These are phyloP conservation scores for Melolontha melolontha DNA, from an alignment of 2,888 invertebrate species.

Conservation along the genomic window DNA sequence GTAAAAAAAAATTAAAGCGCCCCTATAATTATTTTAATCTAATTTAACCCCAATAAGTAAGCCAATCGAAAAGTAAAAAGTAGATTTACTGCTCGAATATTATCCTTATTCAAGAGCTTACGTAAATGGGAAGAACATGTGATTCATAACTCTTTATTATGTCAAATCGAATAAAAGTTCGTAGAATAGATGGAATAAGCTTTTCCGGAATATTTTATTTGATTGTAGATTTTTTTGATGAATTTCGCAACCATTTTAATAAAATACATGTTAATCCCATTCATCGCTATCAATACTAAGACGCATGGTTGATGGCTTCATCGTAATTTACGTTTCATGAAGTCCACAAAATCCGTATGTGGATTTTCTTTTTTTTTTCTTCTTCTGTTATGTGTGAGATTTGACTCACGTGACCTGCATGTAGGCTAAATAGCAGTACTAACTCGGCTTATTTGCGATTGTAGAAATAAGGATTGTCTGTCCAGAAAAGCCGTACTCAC, in stretches of 20 bases:
- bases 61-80: conserved; percentile 33
- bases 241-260: not conserved
- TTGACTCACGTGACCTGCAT: conserved; percentile 41
- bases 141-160: no score
- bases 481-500: conserved; percentile 81
- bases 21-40: conserved; percentile 13
- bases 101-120: conserved; percentile 15
- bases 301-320: conserved; percentile 22
- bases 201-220: not conserved
- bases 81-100: conserved; percentile 26
- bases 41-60: conserved; percentile 4
- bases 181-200: no score
- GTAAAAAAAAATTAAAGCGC: not conserved
- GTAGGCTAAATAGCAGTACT: conserved; percentile 57
- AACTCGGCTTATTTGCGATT: conserved; percentile 66
- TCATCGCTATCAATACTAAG: conserved; percentile 12
- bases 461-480: conserved; percentile 83
- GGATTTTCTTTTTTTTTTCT: conserved; percentile 8
- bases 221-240: not conserved
- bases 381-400: conserved; percentile 9
- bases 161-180: no score
- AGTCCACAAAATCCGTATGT: not conserved
- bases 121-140: conserved; percentile 22
- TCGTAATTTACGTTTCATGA: conserved; percentile 7
- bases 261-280: conserved; percentile 22